These are phyloP conservation scores for Bombyx mandarina DNA, from an alignment of 1,140 invertebrate genomes.

Conservation along the genomic window DNA sequence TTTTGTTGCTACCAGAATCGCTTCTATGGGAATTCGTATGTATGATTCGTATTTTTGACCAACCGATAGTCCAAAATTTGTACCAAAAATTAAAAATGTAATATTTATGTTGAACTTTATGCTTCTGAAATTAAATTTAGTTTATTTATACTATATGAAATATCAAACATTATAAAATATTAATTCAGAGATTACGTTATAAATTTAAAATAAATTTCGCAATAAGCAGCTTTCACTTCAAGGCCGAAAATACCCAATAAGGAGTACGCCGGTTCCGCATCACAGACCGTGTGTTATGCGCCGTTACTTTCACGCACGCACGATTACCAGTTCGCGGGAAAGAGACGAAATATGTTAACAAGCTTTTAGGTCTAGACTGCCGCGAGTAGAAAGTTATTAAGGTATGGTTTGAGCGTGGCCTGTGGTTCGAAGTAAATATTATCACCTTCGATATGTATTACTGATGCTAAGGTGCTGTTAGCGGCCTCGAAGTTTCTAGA, in stretches of 20 bases:
- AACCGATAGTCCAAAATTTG: neutral
- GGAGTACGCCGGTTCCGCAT: constrained; percentile 19
- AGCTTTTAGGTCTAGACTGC: constrained; percentile 16
- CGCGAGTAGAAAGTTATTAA: constrained; percentile 20
- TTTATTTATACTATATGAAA: neutral
- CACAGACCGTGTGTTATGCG: constrained; percentile 22
- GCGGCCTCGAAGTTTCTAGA: no score
- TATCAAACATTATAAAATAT: neutral
- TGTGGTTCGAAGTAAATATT: neutral
- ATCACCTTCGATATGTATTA: neutral
- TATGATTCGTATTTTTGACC: neutral
- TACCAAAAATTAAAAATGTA: neutral
- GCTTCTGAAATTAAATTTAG: neutral
- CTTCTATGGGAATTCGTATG: no score
- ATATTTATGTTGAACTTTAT: neutral
- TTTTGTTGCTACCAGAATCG: no score
- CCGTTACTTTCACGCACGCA: constrained; percentile 24
- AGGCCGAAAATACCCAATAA: constrained; percentile 34
- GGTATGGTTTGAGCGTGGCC: constrained; percentile 3
- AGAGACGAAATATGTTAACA: constrained; percentile 5
- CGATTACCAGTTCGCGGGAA: constrained; percentile 6
- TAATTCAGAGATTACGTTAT: neutral
- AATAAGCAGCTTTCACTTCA: constrained; percentile 39
- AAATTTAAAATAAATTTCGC: constrained; percentile 9
- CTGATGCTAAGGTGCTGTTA: neutral